Percentiles rank a stretch among this genome's conserved stretches.
These are phyloP conservation scores for Daubentonia madagascariensis DNA, from an alignment of 2,113 vertebrate species.

Conservation along the genomic window DNA sequence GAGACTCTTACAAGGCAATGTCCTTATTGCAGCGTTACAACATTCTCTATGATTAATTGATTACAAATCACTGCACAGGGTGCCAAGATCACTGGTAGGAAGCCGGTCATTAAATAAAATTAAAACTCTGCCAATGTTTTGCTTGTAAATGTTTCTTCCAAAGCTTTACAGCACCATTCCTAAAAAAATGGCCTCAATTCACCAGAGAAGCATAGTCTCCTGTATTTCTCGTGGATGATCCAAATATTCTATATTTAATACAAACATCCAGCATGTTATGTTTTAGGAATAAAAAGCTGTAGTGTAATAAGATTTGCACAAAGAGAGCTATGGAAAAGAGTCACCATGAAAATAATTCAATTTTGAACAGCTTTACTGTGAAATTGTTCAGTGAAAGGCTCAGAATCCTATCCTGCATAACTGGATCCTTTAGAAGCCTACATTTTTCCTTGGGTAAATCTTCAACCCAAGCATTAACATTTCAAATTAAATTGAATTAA, in stretches of 20 bases:
- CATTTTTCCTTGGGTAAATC: slow-evolving; percentile 30
- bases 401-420: background rate
- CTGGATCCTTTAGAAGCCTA: background rate
- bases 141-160: slow-evolving; percentile 70
- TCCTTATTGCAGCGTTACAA: slow-evolving; percentile 4
- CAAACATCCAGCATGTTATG: background rate
- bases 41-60: slow-evolving; percentile 61
- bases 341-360: slow-evolving; percentile 21
- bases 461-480: slow-evolving; percentile 43
- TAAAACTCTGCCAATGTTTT: slow-evolving; percentile 64
- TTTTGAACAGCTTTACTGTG: slow-evolving; percentile 19
- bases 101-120: slow-evolving; percentile 75
- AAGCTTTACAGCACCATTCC: slow-evolving; percentile 13
- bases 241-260: slow-evolving; percentile 2
- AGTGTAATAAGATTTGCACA: slow-evolving; percentile 23
- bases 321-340: background rate
- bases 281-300: slow-evolving; percentile 13
- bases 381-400: slow-evolving; percentile 14
- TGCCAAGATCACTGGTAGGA: slow-evolving; percentile 71
- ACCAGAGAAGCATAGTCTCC: background rate
- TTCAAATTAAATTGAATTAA: slow-evolving; percentile 62
- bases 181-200: background rate
- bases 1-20: background rate
- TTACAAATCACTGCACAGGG: slow-evolving; percentile 60
- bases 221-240: background rate